Evolutionary conservation across 1,140 invertebrate genomes (phyloP), one percentile per base, ranked within the genome.

Genomic region (Portunus trituberculatus): DNA sequence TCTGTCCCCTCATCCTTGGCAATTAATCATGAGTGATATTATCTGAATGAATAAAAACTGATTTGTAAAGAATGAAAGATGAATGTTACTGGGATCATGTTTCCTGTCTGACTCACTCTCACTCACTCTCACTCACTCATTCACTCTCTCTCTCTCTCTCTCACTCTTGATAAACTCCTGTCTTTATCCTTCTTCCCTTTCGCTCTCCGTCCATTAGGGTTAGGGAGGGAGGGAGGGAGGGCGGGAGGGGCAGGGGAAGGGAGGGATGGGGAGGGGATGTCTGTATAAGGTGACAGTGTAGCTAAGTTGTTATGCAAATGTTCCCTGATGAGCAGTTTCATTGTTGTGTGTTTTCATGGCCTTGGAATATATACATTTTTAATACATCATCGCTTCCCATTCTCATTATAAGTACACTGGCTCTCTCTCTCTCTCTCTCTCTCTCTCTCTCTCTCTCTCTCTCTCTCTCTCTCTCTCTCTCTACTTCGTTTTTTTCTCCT

Each of bases 121-220:
- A 52, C 89, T 6, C 39, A 52, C 89, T n/a, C 89, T 91, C 89
- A 52, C 45, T 91, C 89, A 52, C 89, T 91, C 39, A 52, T 10
- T 91, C 89, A 52, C 89, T 91, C 89, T n/a, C 45, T 91, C 89
- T n/a, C 89, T 91, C 89, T n/a, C 39, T 91, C 89, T n/a, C 89
- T 91, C 89, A 52, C 39, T 91, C n/a, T n/a, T 14, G 12, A 12
- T 86, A 12, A 86, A 29, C n/a, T 52, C 6, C 59, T 31, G 12
- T 83, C 76, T 32, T 14, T 83, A 59, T 32, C 29, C 29, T 46
- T 28, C 10, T 25, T 4, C 29, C n/a, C 39, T 29, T 29, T 29
- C 28, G 8, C 52, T n/a, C 67, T 76, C 25, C 67, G 0, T 0
- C 67, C 84, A 39, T 16, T 31, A 39, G 29, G 25, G 39, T 16